phyloP scores from a whole-genome alignment of 1,140 invertebrate genomes.

The Lepidurus arcticus region DNA sequence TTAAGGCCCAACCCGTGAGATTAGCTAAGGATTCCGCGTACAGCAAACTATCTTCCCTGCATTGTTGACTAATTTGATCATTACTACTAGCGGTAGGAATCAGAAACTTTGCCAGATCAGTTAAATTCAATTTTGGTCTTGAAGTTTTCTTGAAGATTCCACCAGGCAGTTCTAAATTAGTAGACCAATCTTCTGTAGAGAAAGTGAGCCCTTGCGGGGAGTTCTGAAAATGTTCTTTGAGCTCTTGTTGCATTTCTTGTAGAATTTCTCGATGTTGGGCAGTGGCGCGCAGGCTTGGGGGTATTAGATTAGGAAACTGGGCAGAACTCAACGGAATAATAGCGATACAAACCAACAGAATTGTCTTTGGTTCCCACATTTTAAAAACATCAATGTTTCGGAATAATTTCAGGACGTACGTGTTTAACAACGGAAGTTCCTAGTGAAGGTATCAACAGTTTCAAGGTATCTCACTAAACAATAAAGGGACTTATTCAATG shows the following conservation, averaged over 20 bases:
- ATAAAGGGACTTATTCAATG: no score
- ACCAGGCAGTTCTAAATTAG: not conserved
- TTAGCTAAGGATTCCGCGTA: conserved; percentile 24
- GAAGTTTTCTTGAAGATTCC: not conserved
- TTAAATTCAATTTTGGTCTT: not conserved
- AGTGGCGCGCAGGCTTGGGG: not conserved
- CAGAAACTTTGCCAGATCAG: not conserved
- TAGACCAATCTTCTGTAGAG: not conserved
- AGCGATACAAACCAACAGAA: no score
- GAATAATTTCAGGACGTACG: no score
- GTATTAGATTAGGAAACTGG: not conserved
- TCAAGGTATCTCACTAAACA: no score
- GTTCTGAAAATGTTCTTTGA: not conserved
- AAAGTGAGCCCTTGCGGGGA: no score
- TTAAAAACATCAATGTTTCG: no score
- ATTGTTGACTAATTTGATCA: conserved; percentile 3
- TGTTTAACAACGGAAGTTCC: not conserved
- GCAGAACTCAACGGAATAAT: not conserved
- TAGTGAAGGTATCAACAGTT: not conserved
- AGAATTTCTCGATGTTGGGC: not conserved
- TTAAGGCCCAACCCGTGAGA: conserved; percentile 1
- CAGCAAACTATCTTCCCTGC: conserved; percentile 27
- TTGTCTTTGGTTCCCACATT: no score
- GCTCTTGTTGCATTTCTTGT: not conserved
- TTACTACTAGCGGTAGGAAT: not conserved